Base-by-base conservation (phyloP, 2,888 invertebrate genomes). In the Bimastos eiseni region DNA sequence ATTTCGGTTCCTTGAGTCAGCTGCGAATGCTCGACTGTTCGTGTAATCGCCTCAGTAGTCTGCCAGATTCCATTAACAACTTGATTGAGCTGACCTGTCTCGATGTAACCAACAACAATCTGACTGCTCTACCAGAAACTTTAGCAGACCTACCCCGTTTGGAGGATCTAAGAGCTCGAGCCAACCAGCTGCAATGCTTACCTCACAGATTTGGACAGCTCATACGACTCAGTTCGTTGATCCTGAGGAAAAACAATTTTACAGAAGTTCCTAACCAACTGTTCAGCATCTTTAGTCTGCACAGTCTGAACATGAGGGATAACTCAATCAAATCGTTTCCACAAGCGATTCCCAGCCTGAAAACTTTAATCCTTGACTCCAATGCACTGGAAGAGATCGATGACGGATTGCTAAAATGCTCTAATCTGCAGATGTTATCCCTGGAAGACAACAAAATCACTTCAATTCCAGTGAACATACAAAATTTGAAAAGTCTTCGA, bases 191-290 rank as follows among this genome's bases (percentile, higher is more conserved):
- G 41, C 24, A 36, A 17, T 13, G 36, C 49, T 88, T 91, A 11
- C 91, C 91, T 30, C 41, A 49, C n/a, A 21, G 90, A 19, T 91
- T 91, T 88, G 38, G n/a, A n/a, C 34, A 44, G 8, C 88, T 91
- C 8, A 84, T 49, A 19, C 83, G 41, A 34, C 88, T 91, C 24
- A 91, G 37, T 33, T 83, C 86, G 1, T 70, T 91, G 55, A 91
- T 49, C n/a, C 41, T 91, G 70, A 89, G 91, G 49, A 91, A 70
- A 36, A 91, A 91, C 90, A 36, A 84, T 37, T 90, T 91, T 41
- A 19, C 41, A 30, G 37, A 90, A 44, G 88, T 89, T 37, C 91
- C 90, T 17, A 19, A 1, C 19, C 44, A 86, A 84, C 38, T 91
- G 88, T 44, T n/a, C 83, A 70, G 37, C 30, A 33, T 91, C 17